Base-by-base conservation (phyloP, 1,140 invertebrate species). In the Drosophila orena region DNA sequence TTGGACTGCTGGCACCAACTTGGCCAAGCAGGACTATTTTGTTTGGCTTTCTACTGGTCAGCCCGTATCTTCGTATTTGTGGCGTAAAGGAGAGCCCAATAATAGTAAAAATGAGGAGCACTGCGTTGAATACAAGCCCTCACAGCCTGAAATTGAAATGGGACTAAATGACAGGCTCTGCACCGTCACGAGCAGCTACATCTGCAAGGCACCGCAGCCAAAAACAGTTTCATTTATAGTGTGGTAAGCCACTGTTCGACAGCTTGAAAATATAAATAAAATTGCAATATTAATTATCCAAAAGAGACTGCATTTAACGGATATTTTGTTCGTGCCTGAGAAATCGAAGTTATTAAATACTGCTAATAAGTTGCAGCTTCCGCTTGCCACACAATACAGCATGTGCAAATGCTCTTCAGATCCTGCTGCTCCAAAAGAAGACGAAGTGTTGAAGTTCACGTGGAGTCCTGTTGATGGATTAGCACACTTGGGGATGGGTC, bases 381-480 rank as follows among this genome's bases (percentile, higher is more conserved):
- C 62, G 53, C 38, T 54, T 17, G 8, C 6, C 27, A 49, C 20
- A 42, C 34, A 15, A 27, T 40, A n/a, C 14, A 20, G 3, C 30
- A 7, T 14, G 37, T 15, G 8, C 35, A 62, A 62, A 58, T 22
- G 40, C 34, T 64, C 30, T 17, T 14, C 40, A 14, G 14, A 14
- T 44, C 20, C 15, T 44, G 49, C 42, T 11, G 6, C 46, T 10
- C 17, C n/a, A 5, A 58, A 66, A 49, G 49, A 46, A 47, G 54
- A 46, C 49, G 47, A 62, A 65, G 75, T 66, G 79, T 64, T 77
- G 72, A 74, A 58, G 61, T 69, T 59, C 52, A 58, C 35, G 50
- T 58, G 50, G 60, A 61, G 61, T 42, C 57, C 40, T 60, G 58
- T 79, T 84, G 80, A 84, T 79, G 77, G 80, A 84, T 84, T 85